Conservation (phyloP, 2,113 vertebrate species). For the Bungarus multicinctus region DNA sequence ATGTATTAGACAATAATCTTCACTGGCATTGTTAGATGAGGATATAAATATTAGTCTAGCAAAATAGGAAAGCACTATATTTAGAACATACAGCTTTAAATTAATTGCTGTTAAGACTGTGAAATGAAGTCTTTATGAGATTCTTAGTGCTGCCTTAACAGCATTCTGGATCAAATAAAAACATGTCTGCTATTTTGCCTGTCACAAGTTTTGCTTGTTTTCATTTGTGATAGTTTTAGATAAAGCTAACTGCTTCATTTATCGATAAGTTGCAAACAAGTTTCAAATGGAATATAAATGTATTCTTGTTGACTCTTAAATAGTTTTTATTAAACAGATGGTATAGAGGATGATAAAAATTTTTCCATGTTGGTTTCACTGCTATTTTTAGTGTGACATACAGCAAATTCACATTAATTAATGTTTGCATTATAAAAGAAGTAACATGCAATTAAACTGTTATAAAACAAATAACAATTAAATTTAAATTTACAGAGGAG, state of each 20-base stretch:
- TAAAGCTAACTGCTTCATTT: not conserved
- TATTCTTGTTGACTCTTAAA: not conserved
- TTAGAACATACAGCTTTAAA: not conserved
- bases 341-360: not conserved
- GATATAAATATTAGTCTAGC: not conserved
- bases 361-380: not conserved
- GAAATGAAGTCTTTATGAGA: not conserved
- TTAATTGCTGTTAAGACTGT: not conserved
- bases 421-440: not conserved
- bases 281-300: not conserved
- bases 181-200: not conserved
- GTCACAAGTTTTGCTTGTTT: not conserved
- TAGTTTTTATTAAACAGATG: not conserved
- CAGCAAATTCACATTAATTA: not conserved
- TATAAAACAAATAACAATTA: not conserved
- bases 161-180: not conserved
- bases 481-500: not conserved
- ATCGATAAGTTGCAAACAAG: not conserved
- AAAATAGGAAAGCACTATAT: not conserved
- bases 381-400: not conserved
- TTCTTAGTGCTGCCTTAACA: not conserved
- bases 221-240: not conserved
- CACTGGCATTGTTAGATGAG: not conserved
- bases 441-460: not conserved
- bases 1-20: not conserved